phyloP scores from a whole-genome alignment of 37 sponge, comb jelly and placozoan genomes.

The Tethya wilhelma region DNA sequence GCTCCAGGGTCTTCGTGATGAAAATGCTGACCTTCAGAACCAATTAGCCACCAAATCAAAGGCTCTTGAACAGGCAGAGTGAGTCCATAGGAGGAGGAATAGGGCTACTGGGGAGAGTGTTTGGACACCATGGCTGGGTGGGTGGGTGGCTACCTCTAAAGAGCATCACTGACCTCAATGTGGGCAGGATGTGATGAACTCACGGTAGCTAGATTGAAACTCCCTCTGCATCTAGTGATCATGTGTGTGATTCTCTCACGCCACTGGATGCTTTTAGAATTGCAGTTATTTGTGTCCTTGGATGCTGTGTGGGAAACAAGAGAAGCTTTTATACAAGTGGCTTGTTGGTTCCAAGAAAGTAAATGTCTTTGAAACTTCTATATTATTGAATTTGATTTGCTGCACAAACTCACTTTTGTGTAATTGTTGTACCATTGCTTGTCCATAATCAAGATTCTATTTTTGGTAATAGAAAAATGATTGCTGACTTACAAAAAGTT shows the following conservation, averaged over 20 bases:
- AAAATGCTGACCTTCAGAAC: constrained; percentile 26
- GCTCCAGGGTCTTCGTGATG: constrained; percentile 12
- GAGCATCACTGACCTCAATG: constrained; percentile 23
- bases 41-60: constrained; percentile 47
- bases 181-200: constrained; percentile 37
- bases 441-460: background rate
- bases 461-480: constrained; percentile 7
- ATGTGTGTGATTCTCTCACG: too few species aligned
- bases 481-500: constrained; percentile 34
- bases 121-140: too few species aligned
- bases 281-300: too few species aligned
- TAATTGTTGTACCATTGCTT: background rate
- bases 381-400: too few species aligned
- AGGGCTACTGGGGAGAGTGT: too few species aligned
- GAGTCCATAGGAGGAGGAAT: too few species aligned
- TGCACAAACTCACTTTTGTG: background rate
- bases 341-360: too few species aligned
- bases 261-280: too few species aligned
- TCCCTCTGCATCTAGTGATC: too few species aligned
- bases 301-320: too few species aligned
- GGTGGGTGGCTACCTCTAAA: constrained; percentile 14
- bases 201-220: constrained; percentile 25
- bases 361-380: too few species aligned
- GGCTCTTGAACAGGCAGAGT: constrained; percentile 48
- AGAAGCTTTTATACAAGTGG: too few species aligned